Percentiles rank a stretch among this genome's conserved stretches.
phyloP scores from a whole-genome alignment of 2,888 invertebrate species.

The Isoperla grammatica region DNA sequence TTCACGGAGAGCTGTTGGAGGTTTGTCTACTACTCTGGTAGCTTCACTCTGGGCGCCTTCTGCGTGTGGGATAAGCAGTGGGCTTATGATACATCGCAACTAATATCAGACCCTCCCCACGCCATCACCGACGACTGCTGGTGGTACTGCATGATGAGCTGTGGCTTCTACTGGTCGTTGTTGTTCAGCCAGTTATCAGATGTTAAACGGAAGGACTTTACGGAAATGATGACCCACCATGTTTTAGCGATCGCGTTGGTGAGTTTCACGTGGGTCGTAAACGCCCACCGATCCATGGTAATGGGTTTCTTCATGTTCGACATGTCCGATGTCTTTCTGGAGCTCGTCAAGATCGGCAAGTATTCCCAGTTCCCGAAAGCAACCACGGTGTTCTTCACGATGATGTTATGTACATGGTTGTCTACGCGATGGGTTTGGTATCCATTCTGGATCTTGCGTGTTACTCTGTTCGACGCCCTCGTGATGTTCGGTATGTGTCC shows the following conservation, averaged over 20 bases:
- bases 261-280: slow-evolving; percentile 51
- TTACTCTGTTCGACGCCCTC: not conserved
- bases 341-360: slow-evolving; percentile 50
- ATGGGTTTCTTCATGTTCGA: slow-evolving; percentile 47
- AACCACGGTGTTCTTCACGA: slow-evolving; percentile 41
- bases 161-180: slow-evolving; percentile 53
- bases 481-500: not conserved
- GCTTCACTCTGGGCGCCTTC: slow-evolving; percentile 44
- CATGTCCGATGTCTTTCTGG: slow-evolving; percentile 43
- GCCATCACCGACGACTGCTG: slow-evolving; percentile 44
- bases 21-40: slow-evolving; percentile 44
- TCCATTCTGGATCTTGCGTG: not conserved
- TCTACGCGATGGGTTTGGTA: not conserved
- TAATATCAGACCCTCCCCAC: too few species aligned
- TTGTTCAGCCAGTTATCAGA: slow-evolving; percentile 50
- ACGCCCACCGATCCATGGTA: slow-evolving; percentile 51
- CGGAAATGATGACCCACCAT: slow-evolving; percentile 55
- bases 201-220: slow-evolving; percentile 46
- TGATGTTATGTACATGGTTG: not conserved
- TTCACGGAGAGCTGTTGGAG: slow-evolving; percentile 50
- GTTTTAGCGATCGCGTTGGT: slow-evolving; percentile 51
- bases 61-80: slow-evolving; percentile 48
- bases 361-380: slow-evolving; percentile 46
- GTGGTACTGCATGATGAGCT: slow-evolving; percentile 54
- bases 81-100: slow-evolving; percentile 45